Evolutionary conservation across 2,888 invertebrate genomes (phyloP).

Genomic region (Tetramorium bicarinatum): DNA sequence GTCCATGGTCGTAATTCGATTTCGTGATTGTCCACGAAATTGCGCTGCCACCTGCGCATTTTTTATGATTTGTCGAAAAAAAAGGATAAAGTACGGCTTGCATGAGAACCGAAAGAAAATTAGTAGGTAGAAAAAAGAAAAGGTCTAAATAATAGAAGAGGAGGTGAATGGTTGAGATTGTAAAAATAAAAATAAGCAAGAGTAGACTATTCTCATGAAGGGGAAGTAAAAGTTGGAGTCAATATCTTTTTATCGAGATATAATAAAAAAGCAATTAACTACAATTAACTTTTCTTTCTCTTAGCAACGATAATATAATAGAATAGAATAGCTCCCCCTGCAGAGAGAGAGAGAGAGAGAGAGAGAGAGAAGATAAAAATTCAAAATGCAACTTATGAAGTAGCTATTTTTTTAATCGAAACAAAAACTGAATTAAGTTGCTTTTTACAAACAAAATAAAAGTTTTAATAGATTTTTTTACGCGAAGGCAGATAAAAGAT

Average conservation of each 20-base stretch:
- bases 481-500: background rate
- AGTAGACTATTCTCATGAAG: background rate
- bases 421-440: background rate
- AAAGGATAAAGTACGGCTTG: slow-evolving; percentile 3
- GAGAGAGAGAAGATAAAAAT: background rate
- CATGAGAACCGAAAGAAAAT: slow-evolving; percentile 41
- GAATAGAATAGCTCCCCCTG: background rate
- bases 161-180: background rate
- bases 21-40: slow-evolving; percentile 69
- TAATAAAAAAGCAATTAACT: background rate
- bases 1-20: slow-evolving; percentile 64
- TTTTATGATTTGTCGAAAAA: slow-evolving; percentile 66
- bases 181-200: background rate
- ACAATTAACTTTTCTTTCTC: background rate
- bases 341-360: too few relatives aligned
- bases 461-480: background rate
- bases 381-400: background rate
- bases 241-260: background rate
- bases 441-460: background rate
- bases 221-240: background rate
- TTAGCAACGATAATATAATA: background rate
- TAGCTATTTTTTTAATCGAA: background rate
- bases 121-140: slow-evolving; percentile 38
- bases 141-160: slow-evolving; percentile 4
- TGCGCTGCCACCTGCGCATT: slow-evolving; percentile 60